A percentile compares a stretch with the other conserved stretches of the same genome.
Conservation (phyloP, 2,797 vertebrate genomes). For the Cynodonichthys magdalenae region DNA sequence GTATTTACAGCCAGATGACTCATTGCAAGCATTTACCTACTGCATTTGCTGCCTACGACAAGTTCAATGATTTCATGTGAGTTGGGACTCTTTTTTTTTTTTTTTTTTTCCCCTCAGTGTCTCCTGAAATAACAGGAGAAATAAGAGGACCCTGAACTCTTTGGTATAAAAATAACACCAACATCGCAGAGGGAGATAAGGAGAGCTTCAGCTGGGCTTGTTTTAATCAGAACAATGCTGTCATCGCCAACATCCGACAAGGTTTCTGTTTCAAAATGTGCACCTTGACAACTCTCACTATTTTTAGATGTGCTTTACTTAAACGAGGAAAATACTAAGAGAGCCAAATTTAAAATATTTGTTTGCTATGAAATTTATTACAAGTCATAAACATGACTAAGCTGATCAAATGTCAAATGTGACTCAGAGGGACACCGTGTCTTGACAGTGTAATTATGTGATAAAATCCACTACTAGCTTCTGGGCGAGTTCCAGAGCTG, state of each 20-base stretch:
- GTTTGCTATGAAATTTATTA: conserved; percentile 55
- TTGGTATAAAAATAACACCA: conserved; percentile 75
- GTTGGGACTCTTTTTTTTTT: conserved; percentile 55
- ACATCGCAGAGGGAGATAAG: conserved; percentile 53
- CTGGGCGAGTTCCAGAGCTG: conserved; percentile 12
- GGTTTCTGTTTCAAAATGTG: conserved; percentile 73
- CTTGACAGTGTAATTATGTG: conserved; percentile 35
- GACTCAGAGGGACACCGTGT: conserved; percentile 51
- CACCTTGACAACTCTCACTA: conserved; percentile 63
- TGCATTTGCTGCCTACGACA: conserved; percentile 70
- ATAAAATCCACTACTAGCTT: conserved; percentile 29
- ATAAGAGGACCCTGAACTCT: conserved; percentile 68
- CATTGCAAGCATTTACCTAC: conserved; percentile 78
- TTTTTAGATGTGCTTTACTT: conserved; percentile 70
- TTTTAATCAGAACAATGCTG: conserved; percentile 66
- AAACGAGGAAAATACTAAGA: conserved; percentile 61
- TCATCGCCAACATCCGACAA: conserved; percentile 71
- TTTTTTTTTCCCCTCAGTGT: conserved; percentile 59
- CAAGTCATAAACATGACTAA: conserved; percentile 47
- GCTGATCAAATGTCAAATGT: conserved; percentile 60
- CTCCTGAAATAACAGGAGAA: conserved; percentile 73
- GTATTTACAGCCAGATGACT: conserved; percentile 76
- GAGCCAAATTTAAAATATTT: conserved; percentile 42
- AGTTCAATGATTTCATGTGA: conserved; percentile 76
- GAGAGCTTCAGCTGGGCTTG: conserved; percentile 52